Conservation (phyloP, 2,888 invertebrate genomes). For the Leptinotarsa rubiginosa region DNA sequence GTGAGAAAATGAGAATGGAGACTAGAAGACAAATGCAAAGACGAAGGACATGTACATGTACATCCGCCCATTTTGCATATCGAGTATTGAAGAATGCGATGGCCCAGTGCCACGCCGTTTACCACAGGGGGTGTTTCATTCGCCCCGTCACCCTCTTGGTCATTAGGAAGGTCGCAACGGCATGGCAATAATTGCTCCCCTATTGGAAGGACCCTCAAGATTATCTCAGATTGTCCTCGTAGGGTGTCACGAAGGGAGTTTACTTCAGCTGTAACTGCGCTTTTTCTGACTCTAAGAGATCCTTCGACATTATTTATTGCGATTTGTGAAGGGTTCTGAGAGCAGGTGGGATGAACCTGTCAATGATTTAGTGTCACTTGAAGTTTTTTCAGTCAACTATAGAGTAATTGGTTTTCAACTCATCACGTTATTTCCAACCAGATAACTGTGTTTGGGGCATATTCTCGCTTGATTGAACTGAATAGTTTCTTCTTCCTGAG, state of each 20-base stretch:
- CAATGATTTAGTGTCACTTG: conserved; percentile 5
- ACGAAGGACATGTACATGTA: too few relatives aligned
- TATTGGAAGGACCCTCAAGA: conserved; percentile 5
- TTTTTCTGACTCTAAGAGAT: not conserved
- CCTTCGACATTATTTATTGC: conserved; percentile 6
- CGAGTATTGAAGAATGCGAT: not conserved
- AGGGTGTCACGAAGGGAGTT: conserved; percentile 1
- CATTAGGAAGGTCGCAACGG: conserved; percentile 5
- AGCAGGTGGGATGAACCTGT: not conserved
- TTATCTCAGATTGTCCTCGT: conserved; percentile 8
- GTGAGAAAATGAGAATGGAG: too few relatives aligned
- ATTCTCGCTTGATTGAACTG: too few relatives aligned
- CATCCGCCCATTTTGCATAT: not conserved
- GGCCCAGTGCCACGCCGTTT: not conserved
- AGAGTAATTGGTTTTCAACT: too few relatives aligned
- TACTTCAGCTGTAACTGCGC: not conserved
- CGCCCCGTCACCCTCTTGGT: conserved; percentile 4
- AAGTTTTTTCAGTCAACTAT: not conserved
- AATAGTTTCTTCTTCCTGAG: too few relatives aligned
- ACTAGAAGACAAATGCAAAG: too few relatives aligned
- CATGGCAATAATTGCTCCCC: conserved; percentile 21
- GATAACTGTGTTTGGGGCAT: too few relatives aligned
- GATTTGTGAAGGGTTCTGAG: not conserved
- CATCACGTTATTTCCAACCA: too few relatives aligned
- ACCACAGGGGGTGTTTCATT: not conserved